Base-by-base conservation (phyloP, 2,888 invertebrate species). In the Sympetrum striolatum region DNA sequence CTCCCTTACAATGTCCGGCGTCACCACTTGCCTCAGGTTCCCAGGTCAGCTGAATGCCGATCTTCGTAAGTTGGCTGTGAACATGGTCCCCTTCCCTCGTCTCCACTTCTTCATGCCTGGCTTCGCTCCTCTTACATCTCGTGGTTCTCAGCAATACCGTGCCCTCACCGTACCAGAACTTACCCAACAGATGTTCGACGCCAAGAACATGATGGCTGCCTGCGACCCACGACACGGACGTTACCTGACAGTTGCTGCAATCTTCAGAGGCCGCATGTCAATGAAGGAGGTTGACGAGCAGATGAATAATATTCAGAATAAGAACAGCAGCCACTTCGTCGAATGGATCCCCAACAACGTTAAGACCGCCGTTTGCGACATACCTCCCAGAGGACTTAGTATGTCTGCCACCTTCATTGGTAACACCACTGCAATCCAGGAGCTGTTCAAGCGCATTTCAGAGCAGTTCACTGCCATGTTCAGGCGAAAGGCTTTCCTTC, bases 401-500 rank as follows among this genome's bases (percentile, higher is more conserved):
- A 95, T 95, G 95, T 94, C 95, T 37, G 95, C 95, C 91, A 95
- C 95, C n/a, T 95, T 96, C 93, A 94, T 95, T 91, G 95, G 95
- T 80, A 95, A 94, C 92, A 94, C 94, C 90, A 95, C 95, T 25
- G 94, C 95, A 91, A 95, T 95, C 92, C 95, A 95, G 92, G 95
- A 95, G 92, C 92, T 95, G 80, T 95, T 95, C 93, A 95, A 95
- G 92, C 93, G 95, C 64, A 94, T 95, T 91, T 94, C 94, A 3
- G 95, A 95, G 92, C 95, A 95, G 92, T 95, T 95, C 92, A 94
- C 93, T 91, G 95, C 95, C 92, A 96, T 96, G 96, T 93, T 93
- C 92, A 94, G 97, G 81, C 96, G 98, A 93, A 98, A 98, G 94
- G 98, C 98, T 93, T 98, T 98, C 96, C 96, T 98, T 94, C 98